Evolutionary conservation across 1,140 invertebrate species (phyloP).

Genomic region (Drosophila busckii): DNA sequence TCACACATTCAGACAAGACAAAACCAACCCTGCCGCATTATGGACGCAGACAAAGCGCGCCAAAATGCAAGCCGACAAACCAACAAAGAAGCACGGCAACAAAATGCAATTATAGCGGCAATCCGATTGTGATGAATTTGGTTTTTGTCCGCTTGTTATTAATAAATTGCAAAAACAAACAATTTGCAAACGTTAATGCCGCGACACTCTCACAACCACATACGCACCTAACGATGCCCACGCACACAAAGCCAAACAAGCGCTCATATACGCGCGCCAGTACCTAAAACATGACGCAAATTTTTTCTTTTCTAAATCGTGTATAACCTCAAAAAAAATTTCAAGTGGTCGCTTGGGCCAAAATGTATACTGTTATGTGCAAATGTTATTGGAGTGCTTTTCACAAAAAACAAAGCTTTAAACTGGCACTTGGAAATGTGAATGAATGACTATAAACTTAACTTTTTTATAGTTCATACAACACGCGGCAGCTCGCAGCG

Average conservation of each 20-base stretch:
- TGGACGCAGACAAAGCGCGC: constrained; percentile 35
- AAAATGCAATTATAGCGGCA: constrained; percentile 4
- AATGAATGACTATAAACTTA: no score
- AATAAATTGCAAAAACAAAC: constrained; percentile 26
- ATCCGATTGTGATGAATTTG: neutral
- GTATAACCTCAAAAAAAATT: constrained; percentile 51
- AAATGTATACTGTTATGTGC: no score
- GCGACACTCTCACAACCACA: neutral
- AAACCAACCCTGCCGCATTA: constrained; percentile 4
- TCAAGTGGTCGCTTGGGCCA: neutral
- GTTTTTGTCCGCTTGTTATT: constrained; percentile 8
- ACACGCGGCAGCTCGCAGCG: no score
- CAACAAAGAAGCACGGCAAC: neutral
- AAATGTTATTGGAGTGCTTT: neutral
- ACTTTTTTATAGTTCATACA: no score
- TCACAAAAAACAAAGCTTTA: no score
- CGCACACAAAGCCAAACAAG: constrained; percentile 10
- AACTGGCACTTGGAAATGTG: no score
- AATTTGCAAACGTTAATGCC: constrained; percentile 8
- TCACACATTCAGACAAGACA: neutral
- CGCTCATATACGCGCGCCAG: constrained; percentile 42
- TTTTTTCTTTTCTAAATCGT: constrained; percentile 37
- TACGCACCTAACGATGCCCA: neutral
- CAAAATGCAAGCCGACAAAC: constrained; percentile 25
- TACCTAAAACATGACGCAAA: constrained; percentile 60